phyloP scores from a whole-genome alignment of 2,888 invertebrate species.

The Hedychridium roseum region DNA sequence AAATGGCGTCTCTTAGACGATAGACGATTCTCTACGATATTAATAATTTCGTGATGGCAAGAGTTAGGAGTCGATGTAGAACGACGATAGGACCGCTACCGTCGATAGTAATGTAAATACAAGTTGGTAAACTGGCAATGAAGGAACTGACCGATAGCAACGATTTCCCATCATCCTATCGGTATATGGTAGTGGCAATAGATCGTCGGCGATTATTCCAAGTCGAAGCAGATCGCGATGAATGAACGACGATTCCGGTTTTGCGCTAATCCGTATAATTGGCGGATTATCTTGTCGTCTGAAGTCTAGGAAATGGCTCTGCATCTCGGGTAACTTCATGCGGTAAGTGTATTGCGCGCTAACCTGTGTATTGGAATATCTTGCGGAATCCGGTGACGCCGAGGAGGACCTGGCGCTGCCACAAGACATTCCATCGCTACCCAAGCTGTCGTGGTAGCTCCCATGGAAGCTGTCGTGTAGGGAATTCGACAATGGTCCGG shows the following conservation, averaged over 20 bases:
- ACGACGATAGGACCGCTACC: slow-evolving; percentile 13
- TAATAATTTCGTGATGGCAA: no score
- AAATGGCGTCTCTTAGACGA: no score
- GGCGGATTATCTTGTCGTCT: no score
- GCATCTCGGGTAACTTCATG: no score
- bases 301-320: no score
- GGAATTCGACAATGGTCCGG: slow-evolving; percentile 57
- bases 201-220: no score
- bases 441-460: slow-evolving; percentile 61
- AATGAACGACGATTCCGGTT: neutral
- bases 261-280: no score
- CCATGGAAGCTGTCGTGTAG: slow-evolving; percentile 61
- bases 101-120: slow-evolving; percentile 28
- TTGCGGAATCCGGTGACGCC: slow-evolving; percentile 60
- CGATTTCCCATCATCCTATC: slow-evolving; percentile 45
- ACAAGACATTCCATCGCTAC: slow-evolving; percentile 62
- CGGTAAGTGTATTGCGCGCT: no score
- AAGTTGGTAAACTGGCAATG: slow-evolving; percentile 15
- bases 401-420: slow-evolving; percentile 62
- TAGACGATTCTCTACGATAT: no score
- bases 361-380: slow-evolving; percentile 59
- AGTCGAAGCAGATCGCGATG: no score
- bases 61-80: slow-evolving; percentile 2
- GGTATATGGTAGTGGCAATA: no score
- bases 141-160: slow-evolving; percentile 42